A percentile compares a stretch with the other conserved stretches of the same genome.
Conservation (phyloP, 2,797 vertebrate genomes). For the Squalus acanthias region DNA sequence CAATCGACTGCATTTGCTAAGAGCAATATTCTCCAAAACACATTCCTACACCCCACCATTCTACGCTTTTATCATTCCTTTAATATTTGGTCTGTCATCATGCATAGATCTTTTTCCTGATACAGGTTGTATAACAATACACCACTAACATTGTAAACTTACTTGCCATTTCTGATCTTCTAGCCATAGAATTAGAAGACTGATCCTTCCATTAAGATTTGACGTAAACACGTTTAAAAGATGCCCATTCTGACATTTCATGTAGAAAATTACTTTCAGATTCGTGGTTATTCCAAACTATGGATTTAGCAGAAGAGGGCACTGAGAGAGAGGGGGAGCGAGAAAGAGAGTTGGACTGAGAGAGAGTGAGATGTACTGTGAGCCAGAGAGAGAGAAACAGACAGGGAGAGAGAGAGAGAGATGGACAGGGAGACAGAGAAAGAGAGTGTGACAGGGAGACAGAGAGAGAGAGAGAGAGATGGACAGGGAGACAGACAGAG, state of each 20-base stretch:
- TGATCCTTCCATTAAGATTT: not conserved
- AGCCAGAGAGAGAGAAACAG: not conserved
- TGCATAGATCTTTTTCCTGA: not conserved
- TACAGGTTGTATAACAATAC: no score
- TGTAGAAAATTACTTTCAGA: not conserved
- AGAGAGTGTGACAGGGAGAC: no score
- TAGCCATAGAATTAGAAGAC: not conserved
- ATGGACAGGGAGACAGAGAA: not conserved
- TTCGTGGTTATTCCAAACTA: not conserved
- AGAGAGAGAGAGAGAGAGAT: not conserved
- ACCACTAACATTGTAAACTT: not conserved
- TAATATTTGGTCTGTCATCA: not conserved
- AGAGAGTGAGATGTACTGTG: not conserved
- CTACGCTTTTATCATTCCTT: not conserved
- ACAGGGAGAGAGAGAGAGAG: not conserved
- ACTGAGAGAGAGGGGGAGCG: not conserved
- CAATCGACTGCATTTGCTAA: not conserved
- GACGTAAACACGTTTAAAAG: not conserved
- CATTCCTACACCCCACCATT: not conserved
- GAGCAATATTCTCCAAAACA: not conserved
- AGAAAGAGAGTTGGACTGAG: not conserved
- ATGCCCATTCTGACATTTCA: not conserved
- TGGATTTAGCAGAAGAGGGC: not conserved
- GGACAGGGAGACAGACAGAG: not conserved
- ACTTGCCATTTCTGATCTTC: not conserved